Conservation (phyloP, 2,113 vertebrate genomes). For the Oxyura jamaicensis region DNA sequence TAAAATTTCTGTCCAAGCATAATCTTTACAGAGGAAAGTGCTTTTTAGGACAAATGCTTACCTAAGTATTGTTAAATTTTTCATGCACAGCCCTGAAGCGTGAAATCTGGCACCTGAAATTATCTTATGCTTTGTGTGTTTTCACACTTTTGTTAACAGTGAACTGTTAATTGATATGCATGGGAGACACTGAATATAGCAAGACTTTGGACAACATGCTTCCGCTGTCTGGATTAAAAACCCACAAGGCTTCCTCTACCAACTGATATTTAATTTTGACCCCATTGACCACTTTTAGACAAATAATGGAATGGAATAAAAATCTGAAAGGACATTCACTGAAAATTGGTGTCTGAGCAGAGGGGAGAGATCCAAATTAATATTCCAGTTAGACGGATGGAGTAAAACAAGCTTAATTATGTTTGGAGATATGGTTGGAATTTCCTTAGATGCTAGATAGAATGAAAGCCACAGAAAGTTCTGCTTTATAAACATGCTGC, state of each 20-base stretch:
- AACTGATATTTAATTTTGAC: not conserved
- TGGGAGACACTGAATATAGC: not conserved
- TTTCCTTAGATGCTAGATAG: not conserved
- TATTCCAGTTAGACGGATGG: not conserved
- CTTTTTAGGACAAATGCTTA: slow-evolving; percentile 54
- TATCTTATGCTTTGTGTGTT: slow-evolving; percentile 55
- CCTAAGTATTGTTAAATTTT: slow-evolving; percentile 62
- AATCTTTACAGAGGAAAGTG: not conserved
- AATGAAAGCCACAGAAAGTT: not conserved
- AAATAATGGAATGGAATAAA: not conserved
- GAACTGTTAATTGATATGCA: slow-evolving; percentile 44
- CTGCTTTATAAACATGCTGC: not conserved
- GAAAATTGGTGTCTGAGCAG: not conserved
- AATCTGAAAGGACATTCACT: not conserved
- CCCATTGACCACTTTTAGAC: not conserved
- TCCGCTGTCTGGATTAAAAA: not conserved
- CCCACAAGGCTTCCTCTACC: not conserved
- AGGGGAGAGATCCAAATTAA: not conserved
- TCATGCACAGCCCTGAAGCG: slow-evolving; percentile 28
- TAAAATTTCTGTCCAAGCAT: not conserved
- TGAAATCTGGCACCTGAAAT: slow-evolving; percentile 44
- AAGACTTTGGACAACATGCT: not conserved
- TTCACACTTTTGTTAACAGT: slow-evolving; percentile 47
- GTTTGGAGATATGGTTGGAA: not conserved
- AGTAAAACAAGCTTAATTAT: not conserved